Evolutionary conservation across 2,113 vertebrate genomes (phyloP), one percentile per base, ranked within the genome.

Genomic region (Dendropsophus ebraccatus): DNA sequence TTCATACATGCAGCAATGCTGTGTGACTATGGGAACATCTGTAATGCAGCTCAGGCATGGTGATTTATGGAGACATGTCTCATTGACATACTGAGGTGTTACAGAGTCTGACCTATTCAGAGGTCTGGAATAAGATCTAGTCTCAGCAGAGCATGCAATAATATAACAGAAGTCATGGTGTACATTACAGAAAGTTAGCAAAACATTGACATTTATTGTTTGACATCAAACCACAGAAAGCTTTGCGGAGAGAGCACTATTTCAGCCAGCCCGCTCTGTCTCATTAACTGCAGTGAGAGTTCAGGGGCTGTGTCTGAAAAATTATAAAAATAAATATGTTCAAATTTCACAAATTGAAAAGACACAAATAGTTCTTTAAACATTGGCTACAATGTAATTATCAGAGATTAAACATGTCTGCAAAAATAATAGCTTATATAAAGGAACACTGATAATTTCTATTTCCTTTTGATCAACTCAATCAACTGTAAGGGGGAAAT

Each of bases 221-320:
- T 75, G 37, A 73, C 25, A 74, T 84, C 25, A 76, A 62, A 85
- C 56, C 56, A 52, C 56, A 85, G 83, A 58, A 85, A 85, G 73
- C 58, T 47, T 88, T 83, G 1, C 23, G 35, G 8, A 78, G 30
- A 88, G 13, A 86, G 11, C 10, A 6, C 19, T 81, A 81, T 67
- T 5, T 0, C 2, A 37, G 21, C 1, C 32, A 1, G 52, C 79
- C 77, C 78, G 83, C 50, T 47, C 83, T 60, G 58, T 35, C 65
- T 87, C 79, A 70, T 50, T 87, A 86, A 86, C 75, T 79, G 52
- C 54, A 81, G 83, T 60, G 30, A 78, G 58, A 81, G 75, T 83
- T 83, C 81, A 54, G 50, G 37, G 65, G 32, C 70, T 21, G n/a
- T 54, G 78, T 88, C 86, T 83, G 56, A 75, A 76, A 88, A 87